Conservation (phyloP, 2,113 vertebrate genomes). For the Bos javanicus region DNA sequence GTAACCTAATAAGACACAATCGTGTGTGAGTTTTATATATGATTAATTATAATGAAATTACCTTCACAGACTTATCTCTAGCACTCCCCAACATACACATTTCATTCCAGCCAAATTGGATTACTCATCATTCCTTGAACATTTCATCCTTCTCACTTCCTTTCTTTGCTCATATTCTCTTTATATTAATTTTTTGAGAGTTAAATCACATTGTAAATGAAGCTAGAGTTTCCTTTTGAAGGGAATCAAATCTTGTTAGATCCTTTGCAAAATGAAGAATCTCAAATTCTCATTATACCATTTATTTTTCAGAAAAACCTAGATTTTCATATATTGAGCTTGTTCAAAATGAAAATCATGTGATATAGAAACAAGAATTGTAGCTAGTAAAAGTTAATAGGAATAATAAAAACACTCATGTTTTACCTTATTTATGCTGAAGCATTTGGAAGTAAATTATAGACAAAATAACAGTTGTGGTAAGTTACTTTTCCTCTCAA, state of each 20-base stretch:
- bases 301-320: not conserved
- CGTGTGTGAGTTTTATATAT: not conserved
- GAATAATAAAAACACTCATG: not conserved
- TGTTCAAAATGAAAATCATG: not conserved
- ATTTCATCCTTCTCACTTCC: not conserved
- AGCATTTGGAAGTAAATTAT: not conserved
- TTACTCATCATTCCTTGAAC: not conserved
- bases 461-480: not conserved
- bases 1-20: not conserved
- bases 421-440: not conserved
- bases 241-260: not conserved
- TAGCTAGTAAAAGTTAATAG: not conserved
- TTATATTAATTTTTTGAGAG: conserved; percentile 1
- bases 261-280: not conserved
- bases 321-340: not conserved
- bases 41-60: conserved; percentile 10
- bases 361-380: not conserved
- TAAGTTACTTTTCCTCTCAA: not conserved
- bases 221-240: not conserved
- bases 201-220: not conserved
- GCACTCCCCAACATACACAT: not conserved
- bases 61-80: not conserved
- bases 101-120: not conserved
- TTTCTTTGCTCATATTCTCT: not conserved
- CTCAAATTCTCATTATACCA: not conserved